Evolutionary conservation across 1,140 invertebrate species (phyloP).

Genomic region (Pantala flavescens): DNA sequence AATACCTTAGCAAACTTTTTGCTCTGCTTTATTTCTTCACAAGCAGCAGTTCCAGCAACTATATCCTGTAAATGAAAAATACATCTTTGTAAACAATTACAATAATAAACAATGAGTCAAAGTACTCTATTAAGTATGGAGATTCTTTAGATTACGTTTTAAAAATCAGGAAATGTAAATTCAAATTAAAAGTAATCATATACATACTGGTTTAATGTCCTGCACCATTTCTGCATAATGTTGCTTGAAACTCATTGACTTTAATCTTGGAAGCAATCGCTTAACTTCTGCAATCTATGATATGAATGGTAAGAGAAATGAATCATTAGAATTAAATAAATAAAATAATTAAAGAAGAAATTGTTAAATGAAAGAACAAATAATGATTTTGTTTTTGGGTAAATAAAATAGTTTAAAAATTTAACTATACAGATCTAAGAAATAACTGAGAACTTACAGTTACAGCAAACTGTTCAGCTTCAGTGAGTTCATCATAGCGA

Average conservation of each 20-base stretch:
- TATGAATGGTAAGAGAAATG: background rate
- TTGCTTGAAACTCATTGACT: slow-evolving; percentile 84
- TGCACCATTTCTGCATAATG: slow-evolving; percentile 69
- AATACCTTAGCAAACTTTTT: slow-evolving; percentile 83
- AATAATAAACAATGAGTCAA: no score
- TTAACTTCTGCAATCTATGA: slow-evolving; percentile 67
- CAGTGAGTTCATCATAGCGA: slow-evolving; percentile 69
- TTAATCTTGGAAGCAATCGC: slow-evolving; percentile 71
- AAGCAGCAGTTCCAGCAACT: slow-evolving; percentile 87
- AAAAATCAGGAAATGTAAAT: background rate
- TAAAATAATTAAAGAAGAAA: background rate
- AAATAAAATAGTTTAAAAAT: background rate
- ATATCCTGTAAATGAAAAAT: slow-evolving; percentile 55
- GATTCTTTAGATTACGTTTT: background rate
- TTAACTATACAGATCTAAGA: background rate
- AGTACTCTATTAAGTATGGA: no score
- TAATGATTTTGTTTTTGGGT: background rate
- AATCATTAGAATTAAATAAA: background rate
- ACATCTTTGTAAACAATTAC: background rate
- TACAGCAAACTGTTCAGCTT: slow-evolving; percentile 89
- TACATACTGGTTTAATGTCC: slow-evolving; percentile 82
- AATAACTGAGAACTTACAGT: slow-evolving; percentile 54
- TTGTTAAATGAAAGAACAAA: background rate
- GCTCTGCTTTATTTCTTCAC: slow-evolving; percentile 85
- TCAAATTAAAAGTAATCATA: slow-evolving; percentile 16